These are phyloP conservation scores for Caenorhabditis sinica DNA, from an alignment of 2,888 invertebrate genomes.

Conservation along the genomic window DNA sequence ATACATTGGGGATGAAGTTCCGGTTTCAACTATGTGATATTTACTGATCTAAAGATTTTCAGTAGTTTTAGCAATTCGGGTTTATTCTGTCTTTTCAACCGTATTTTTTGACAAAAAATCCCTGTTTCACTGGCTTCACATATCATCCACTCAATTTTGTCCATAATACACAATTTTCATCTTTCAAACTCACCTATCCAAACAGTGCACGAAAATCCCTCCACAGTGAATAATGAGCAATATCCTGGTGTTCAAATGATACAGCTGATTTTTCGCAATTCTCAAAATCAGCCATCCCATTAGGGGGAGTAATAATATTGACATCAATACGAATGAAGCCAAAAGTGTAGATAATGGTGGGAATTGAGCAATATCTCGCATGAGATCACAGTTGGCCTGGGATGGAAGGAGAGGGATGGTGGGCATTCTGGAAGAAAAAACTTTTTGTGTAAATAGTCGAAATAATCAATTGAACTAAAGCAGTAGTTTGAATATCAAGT, in stretches of 20 bases:
- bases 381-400: slow-evolving; percentile 18
- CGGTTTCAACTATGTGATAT: no score
- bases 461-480: no score
- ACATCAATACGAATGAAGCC: slow-evolving; percentile 3
- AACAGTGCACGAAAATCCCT: slow-evolving; percentile 24
- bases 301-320: slow-evolving; percentile 19
- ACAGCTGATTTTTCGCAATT: slow-evolving; percentile 38
- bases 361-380: slow-evolving; percentile 34
- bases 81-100: no score
- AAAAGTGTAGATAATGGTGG: slow-evolving; percentile 10
- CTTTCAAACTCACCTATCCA: slow-evolving; percentile 3
- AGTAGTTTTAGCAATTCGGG: no score
- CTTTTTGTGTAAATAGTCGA: neutral
- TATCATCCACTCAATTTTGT: neutral
- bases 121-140: no score
- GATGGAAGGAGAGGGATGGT: no score
- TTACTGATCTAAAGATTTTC: no score
- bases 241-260: slow-evolving; percentile 46
- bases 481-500: no score
- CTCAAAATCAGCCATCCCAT: slow-evolving; percentile 17
- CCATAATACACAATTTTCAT: neutral
- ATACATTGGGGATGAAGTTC: no score
- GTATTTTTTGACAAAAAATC: no score
- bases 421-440: neutral
- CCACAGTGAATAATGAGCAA: slow-evolving; percentile 33